Evolutionary conservation across 2,797 vertebrate genomes (phyloP).

Genomic region (Lepus oiostolus): DNA sequence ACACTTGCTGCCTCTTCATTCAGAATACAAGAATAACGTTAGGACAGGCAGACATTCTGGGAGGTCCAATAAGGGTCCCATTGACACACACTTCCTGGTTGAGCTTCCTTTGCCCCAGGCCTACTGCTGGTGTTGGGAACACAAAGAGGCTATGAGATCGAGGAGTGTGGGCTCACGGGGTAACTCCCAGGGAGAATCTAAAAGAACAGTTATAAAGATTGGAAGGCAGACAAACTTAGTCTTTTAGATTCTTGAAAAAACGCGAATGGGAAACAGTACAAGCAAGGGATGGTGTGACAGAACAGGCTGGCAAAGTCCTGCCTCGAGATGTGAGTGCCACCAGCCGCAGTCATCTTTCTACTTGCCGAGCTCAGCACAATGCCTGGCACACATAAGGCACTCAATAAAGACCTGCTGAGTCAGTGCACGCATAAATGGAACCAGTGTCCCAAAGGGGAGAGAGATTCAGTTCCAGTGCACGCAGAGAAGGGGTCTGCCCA

Average conservation of each 20-base stretch:
- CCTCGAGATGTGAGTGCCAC: not conserved
- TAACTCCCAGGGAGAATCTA: constrained; percentile 19
- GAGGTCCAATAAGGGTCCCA: not conserved
- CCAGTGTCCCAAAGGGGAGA: not conserved
- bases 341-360: not conserved
- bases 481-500: constrained; percentile 18
- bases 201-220: not conserved
- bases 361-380: not conserved
- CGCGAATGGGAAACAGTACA: not conserved
- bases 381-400: not conserved
- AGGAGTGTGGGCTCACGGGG: not conserved
- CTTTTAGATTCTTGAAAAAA: constrained; percentile 18
- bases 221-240: constrained; percentile 43
- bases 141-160: not conserved
- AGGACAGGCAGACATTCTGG: not conserved
- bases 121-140: not conserved
- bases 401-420: not conserved
- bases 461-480: not conserved
- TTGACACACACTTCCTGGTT: not conserved
- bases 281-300: not conserved
- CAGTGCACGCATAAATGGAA: not conserved
- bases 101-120: not conserved
- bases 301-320: not conserved
- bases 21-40: not conserved
- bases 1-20: not conserved